Percentiles rank a stretch among this genome's conserved stretches.
phyloP scores from a whole-genome alignment of 2,797 vertebrate species.

The Aselliscus stoliczkanus region DNA sequence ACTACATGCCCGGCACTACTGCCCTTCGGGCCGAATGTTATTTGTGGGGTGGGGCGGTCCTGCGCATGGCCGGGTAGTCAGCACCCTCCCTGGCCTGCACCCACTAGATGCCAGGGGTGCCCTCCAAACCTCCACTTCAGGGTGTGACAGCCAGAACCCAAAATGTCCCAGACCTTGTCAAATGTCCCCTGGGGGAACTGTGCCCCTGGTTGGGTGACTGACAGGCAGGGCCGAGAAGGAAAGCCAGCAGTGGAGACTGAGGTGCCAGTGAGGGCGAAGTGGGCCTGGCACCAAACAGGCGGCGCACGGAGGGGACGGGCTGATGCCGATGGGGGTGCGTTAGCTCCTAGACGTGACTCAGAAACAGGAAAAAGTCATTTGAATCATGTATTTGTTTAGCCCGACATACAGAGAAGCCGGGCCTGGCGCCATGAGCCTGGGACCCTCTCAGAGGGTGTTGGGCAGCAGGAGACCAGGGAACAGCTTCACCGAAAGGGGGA shows the following conservation, averaged over 20 bases:
- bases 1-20: accelerated
- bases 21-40: not conserved
- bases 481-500: accelerated
- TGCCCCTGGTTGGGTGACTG: not conserved
- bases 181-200: accelerated
- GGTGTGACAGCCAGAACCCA: not conserved
- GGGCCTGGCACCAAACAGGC: accelerated
- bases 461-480: accelerated
- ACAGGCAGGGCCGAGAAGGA: not conserved
- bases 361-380: not conserved
- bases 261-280: accelerated
- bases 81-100: not conserved
- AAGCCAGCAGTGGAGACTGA: not conserved
- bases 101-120: accelerated
- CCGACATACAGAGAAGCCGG: accelerated
- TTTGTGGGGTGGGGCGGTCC: accelerated
- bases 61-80: accelerated
- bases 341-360: not conserved
- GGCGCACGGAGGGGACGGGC: accelerated
- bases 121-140: not conserved
- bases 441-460: accelerated
- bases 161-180: not conserved
- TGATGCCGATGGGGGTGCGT: accelerated
- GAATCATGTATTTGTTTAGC: not conserved
- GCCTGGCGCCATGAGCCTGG: accelerated